Base-by-base conservation (phyloP, 2,888 invertebrate genomes). In the Drosophila niveifrons region DNA sequence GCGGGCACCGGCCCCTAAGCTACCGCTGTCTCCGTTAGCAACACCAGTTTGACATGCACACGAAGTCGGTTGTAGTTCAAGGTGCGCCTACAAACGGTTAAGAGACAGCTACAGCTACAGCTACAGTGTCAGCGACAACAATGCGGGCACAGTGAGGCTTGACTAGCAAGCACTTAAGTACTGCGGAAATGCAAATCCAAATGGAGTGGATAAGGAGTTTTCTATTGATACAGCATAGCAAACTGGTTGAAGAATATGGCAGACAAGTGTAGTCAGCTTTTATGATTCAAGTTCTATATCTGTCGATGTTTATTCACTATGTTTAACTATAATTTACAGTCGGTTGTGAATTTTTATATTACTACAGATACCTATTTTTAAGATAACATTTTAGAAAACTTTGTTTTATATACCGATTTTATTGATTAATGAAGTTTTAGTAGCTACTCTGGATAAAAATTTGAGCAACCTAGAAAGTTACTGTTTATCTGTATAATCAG, bases 51-150 rank as follows among this genome's bases (percentile, higher is more conserved):
- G 65, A 74, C 61, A 70, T 74, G 47, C 55, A 63, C 53, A 52
- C 56, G 59, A 34, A 68, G 68, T 28, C 56, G 72, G 64, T 63
- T 78, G 72, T 86, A 84, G 88, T 84, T 88, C 83, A 84, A 88
- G 83, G 83, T 82, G 80, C 80, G 72, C 76, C 68, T 64, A 64
- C 68, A 57, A 78, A 56, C 62, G 64, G 63, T 51, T 71, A 66
- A 65, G 53, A 46, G 41, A 17, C 53, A 44, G 75, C 41, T 23
- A 23, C 23, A 23, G 23, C 23, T 6, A 23, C 6, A 4, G 0
- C 18, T 18, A 23, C 23, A 23, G 23, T 6, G 23, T 6, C 23
- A 65, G 53, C 44, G 41, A 17, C 53, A 44, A 72, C 41, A 29
- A 71, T 68, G 75, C 72, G 66, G 70, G 74, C 58, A 73, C 80